Evolutionary conservation across 2,797 vertebrate species (phyloP).

Genomic region (Rhinophrynus dorsalis): DNA sequence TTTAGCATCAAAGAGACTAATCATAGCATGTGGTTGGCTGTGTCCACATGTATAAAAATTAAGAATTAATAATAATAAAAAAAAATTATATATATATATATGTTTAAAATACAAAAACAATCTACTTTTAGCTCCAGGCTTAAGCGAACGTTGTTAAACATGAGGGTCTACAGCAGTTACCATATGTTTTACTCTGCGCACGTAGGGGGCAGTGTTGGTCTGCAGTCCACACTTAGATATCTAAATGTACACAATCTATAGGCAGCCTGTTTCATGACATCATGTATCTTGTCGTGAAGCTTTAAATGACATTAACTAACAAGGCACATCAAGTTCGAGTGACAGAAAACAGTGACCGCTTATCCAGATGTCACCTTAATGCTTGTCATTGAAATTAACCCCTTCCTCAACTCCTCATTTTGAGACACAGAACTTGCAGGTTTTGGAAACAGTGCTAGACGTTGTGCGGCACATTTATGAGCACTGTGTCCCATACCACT

Average conservation of each 20-base stretch:
- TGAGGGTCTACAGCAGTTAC: too few relatives aligned
- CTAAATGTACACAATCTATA: neutral
- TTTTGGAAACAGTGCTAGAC: too few relatives aligned
- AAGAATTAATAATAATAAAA: too few relatives aligned
- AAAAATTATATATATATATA: too few relatives aligned
- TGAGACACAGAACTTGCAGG: slow-evolving; percentile 1
- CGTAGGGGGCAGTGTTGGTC: slow-evolving; percentile 24
- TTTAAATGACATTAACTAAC: slow-evolving; percentile 17
- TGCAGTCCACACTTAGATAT: neutral
- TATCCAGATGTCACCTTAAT: slow-evolving; percentile 27
- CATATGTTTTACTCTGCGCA: neutral
- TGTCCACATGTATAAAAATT: too few relatives aligned
- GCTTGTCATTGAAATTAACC: slow-evolving; percentile 5
- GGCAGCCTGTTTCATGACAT: neutral
- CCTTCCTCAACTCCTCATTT: neutral
- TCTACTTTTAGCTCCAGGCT: too few relatives aligned
- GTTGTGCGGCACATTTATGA: too few relatives aligned
- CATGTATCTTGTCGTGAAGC: slow-evolving; percentile 9
- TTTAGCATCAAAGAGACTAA: too few relatives aligned
- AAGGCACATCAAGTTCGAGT: slow-evolving; percentile 1
- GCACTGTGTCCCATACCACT: too few relatives aligned
- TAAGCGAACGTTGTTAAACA: too few relatives aligned
- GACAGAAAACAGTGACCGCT: slow-evolving; percentile 20
- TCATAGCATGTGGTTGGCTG: too few relatives aligned
- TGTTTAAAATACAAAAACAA: too few relatives aligned